phyloP scores from a whole-genome alignment of 2,113 vertebrate species.

The Microcebus jonahi region DNA sequence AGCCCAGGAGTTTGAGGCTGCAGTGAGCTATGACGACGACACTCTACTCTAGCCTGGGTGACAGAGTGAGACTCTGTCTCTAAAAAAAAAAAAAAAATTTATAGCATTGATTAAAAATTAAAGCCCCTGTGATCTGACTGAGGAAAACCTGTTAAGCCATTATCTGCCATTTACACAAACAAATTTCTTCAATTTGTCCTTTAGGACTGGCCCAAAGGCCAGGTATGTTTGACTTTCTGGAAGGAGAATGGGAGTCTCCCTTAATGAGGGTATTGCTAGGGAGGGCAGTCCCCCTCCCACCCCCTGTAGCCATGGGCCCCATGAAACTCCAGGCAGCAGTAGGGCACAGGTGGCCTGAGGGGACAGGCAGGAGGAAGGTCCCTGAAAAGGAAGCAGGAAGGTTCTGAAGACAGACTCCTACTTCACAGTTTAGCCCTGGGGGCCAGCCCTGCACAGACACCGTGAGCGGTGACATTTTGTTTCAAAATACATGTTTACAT shows the following conservation, averaged over 20 bases:
- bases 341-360: conserved; percentile 24
- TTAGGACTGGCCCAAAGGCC: conserved; percentile 1
- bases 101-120: conserved; percentile 1
- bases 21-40: no score
- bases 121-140: background rate
- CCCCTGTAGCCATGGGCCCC: background rate
- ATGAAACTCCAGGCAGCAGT: conserved; percentile 1
- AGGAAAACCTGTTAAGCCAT: conserved; percentile 18
- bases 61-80: no score
- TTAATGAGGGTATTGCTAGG: background rate
- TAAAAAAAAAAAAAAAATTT: background rate
- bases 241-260: background rate
- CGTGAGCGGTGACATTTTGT: conserved; percentile 51
- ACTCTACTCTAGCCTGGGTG: no score
- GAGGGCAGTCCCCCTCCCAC: background rate
- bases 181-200: conserved; percentile 39
- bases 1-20: no score
- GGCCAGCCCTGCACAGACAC: conserved; percentile 12
- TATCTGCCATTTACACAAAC: conserved; percentile 30
- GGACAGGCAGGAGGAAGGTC: conserved; percentile 46
- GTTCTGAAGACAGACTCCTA: conserved; percentile 45
- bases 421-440: conserved; percentile 48
- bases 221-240: background rate
- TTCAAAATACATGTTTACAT: conserved; percentile 69
- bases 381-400: conserved; percentile 66